A percentile compares a stretch with the other conserved stretches of the same genome.
Evolutionary conservation across 35 echinoderm and acorn worm species (phyloP).

Genomic region (Acanthaster planci): DNA sequence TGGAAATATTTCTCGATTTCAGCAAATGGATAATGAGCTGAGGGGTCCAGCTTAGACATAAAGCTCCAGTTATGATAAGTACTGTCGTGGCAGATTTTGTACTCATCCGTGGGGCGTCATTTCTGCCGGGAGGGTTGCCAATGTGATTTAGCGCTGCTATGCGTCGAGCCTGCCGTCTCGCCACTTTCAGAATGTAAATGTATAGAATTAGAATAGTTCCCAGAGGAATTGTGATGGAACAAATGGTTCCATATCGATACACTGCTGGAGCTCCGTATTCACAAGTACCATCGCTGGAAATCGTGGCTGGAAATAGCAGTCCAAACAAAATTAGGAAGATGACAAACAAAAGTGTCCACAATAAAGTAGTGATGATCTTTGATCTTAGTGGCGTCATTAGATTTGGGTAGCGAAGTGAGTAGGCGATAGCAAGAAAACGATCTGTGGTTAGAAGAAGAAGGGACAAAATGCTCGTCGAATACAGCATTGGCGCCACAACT

Average conservation of each 20-base stretch:
- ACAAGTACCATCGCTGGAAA: too few species aligned
- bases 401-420: slow-evolving; percentile 4
- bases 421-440: neutral
- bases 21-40: neutral
- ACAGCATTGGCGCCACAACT: too few species aligned
- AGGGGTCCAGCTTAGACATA: slow-evolving; percentile 22
- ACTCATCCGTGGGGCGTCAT: neutral
- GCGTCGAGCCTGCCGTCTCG: neutral
- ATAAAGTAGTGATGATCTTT: neutral
- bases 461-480: neutral
- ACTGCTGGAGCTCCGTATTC: too few species aligned
- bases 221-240: neutral
- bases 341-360: too few species aligned
- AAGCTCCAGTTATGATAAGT: slow-evolving; percentile 4
- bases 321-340: neutral
- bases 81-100: neutral
- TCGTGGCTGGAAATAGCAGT: too few species aligned
- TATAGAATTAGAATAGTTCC: neutral
- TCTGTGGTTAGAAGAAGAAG: slow-evolving; percentile 12
- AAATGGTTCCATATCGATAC: too few species aligned
- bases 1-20: neutral
- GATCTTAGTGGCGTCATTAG: slow-evolving; percentile 15
- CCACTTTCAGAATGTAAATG: neutral
- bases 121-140: neutral
- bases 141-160: neutral